phyloP scores from a whole-genome alignment of 2,113 vertebrate genomes.

The Ondatra zibethicus region DNA sequence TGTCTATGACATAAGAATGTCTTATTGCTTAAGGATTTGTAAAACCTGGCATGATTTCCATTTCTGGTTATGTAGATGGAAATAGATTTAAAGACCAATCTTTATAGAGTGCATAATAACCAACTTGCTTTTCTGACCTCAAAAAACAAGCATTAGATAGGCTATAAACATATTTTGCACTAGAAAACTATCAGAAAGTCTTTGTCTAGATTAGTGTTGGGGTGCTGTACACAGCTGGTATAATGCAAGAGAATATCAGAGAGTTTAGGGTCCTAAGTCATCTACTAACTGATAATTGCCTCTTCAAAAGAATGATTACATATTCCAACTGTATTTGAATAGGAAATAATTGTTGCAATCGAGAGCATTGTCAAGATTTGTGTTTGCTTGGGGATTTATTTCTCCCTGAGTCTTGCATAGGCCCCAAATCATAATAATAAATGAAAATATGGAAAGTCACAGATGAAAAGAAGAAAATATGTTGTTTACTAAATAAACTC shows the following conservation, averaged over 20 bases:
- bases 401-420: neutral
- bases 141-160: neutral
- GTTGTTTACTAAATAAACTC: neutral
- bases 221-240: neutral
- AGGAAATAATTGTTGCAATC: constrained; percentile 17
- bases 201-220: neutral
- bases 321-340: neutral
- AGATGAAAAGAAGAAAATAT: neutral
- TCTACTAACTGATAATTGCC: neutral
- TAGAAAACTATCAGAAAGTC: neutral
- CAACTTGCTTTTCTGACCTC: neutral
- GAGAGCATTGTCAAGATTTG: constrained; percentile 45
- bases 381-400: constrained; percentile 41
- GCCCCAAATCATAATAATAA: constrained; percentile 37
- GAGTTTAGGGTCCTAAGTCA: neutral
- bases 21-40: neutral
- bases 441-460: neutral
- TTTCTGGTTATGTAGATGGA: neutral
- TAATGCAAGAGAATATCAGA: constrained; percentile 1
- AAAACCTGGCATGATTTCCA: neutral
- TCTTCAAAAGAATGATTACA: constrained; percentile 56
- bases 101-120: neutral
- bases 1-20: neutral
- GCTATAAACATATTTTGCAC: neutral
- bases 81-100: neutral